These are phyloP conservation scores for Mastomys natalensis DNA, from an alignment of 2,113 vertebrate genomes.

Conservation along the genomic window DNA sequence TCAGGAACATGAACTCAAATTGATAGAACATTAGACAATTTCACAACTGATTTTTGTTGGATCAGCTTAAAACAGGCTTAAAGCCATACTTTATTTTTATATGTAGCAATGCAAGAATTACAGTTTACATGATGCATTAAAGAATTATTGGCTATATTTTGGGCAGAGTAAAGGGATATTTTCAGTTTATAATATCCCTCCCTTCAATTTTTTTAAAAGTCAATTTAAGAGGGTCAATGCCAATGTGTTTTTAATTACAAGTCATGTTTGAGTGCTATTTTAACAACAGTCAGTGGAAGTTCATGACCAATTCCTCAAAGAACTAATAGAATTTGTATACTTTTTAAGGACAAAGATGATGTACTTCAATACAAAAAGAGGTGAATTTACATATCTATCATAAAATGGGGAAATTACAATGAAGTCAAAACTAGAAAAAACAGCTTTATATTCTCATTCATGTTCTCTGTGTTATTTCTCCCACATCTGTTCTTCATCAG, in stretches of 20 bases:
- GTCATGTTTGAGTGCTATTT: neutral
- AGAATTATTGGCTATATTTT: neutral
- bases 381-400: neutral
- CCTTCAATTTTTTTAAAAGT: neutral
- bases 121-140: too few relatives aligned
- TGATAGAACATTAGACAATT: neutral
- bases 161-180: neutral
- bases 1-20: neutral
- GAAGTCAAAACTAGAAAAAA: neutral
- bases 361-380: neutral
- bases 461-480: too few relatives aligned
- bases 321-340: neutral
- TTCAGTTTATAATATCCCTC: too few relatives aligned
- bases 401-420: neutral
- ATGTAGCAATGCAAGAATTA: neutral
- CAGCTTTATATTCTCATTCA: too few relatives aligned
- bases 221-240: neutral
- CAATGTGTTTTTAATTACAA: too few relatives aligned
- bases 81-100: neutral
- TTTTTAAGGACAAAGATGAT: neutral
- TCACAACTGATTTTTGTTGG: neutral
- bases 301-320: neutral
- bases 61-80: neutral
- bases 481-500: too few relatives aligned
- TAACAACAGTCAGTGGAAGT: neutral